Evolutionary conservation across 2,888 invertebrate species (phyloP).

Genomic region (Lasiommata megera): DNA sequence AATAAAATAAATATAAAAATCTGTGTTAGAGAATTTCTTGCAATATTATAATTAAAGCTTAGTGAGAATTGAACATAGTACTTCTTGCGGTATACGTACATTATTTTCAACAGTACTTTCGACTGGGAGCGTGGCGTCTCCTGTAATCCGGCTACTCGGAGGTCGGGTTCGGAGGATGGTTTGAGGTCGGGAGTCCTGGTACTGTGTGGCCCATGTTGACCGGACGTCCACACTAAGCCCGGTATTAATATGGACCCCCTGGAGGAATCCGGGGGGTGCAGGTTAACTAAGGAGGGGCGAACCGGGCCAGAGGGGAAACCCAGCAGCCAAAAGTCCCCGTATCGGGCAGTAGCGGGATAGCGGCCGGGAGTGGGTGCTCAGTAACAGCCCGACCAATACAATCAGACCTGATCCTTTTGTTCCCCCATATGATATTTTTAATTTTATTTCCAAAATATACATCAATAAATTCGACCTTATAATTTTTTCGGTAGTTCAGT

Average conservation of each 20-base stretch:
- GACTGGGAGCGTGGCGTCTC: constrained; percentile 98
- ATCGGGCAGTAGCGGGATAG: constrained; percentile 99
- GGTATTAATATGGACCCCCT: constrained; percentile 97
- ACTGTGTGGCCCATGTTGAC: constrained; percentile 83
- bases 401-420: constrained; percentile 81
- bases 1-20: not conserved
- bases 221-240: constrained; percentile 97
- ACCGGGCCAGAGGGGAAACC: constrained; percentile 99
- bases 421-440: constrained; percentile 44
- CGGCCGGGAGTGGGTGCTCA: constrained; percentile 96
- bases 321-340: constrained; percentile 99
- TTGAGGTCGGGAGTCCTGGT: constrained; percentile 89
- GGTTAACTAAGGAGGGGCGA: constrained; percentile 94
- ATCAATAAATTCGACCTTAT: too few species aligned
- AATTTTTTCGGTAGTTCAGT: too few species aligned
- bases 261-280: constrained; percentile 88
- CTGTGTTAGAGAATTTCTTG: not conserved
- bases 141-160: constrained; percentile 99
- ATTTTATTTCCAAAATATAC: not conserved
- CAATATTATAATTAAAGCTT: not conserved
- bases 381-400: constrained; percentile 88
- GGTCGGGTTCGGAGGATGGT: constrained; percentile 94
- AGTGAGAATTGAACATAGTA: constrained; percentile 12
- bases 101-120: constrained; percentile 39
- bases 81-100: not conserved